Percentiles rank a stretch among this genome's conserved stretches.
Evolutionary conservation across 2,797 vertebrate species (phyloP).

Genomic region (Acrossocheilus fasciatus): DNA sequence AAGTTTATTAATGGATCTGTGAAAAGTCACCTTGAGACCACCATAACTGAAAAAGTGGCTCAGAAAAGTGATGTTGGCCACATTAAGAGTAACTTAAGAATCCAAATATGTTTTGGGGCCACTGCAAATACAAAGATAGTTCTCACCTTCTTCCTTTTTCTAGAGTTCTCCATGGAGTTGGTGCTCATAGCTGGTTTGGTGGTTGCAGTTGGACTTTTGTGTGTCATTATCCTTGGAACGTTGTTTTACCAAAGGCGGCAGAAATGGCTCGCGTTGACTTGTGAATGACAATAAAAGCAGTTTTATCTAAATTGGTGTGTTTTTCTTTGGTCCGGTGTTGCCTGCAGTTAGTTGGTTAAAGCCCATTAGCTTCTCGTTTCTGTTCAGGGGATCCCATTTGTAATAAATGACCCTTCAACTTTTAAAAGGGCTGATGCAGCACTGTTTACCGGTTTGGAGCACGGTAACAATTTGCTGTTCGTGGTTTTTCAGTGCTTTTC

Average conservation of each 20-base stretch:
- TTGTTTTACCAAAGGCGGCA: constrained; percentile 16
- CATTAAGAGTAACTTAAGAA: neutral
- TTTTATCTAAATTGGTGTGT: neutral
- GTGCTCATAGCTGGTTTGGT: constrained; percentile 45
- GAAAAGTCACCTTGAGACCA: neutral
- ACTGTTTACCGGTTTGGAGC: constrained; percentile 2
- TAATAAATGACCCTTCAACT: constrained; percentile 18
- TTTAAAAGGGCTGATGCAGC: constrained; percentile 23
- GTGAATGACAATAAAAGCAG: constrained; percentile 23
- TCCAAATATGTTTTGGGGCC: neutral
- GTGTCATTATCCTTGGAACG: neutral
- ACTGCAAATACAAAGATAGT: neutral
- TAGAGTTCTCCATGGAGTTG: constrained; percentile 37
- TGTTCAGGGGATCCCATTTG: constrained; percentile 28
- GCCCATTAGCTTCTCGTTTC: constrained; percentile 34
- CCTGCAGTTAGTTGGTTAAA: constrained; percentile 20
- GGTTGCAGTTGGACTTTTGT: constrained; percentile 32
- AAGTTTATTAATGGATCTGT: neutral
- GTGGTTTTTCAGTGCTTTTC: neutral
- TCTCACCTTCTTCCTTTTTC: neutral
- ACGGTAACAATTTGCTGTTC: neutral
- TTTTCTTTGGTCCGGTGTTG: neutral
- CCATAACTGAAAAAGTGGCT: neutral
- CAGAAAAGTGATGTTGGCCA: neutral
- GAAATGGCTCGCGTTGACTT: neutral